Conservation (phyloP, 2,113 vertebrate species). For the Vidua macroura region DNA sequence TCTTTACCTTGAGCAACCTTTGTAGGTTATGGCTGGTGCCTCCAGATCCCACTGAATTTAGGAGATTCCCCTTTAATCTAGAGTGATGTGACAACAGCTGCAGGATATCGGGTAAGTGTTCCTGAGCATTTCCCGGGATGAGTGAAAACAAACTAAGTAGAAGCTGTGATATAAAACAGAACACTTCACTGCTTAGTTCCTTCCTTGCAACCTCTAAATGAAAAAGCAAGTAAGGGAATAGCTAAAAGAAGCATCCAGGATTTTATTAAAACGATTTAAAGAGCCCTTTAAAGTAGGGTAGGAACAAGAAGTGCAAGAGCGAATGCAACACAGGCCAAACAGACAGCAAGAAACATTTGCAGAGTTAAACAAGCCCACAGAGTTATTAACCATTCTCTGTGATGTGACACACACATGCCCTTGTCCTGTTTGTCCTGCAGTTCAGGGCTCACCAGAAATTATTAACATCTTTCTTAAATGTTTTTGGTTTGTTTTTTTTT, state of each 20-base stretch:
- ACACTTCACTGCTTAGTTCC: slow-evolving; percentile 74
- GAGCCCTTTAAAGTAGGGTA: not conserved
- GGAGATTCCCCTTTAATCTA: slow-evolving; percentile 79
- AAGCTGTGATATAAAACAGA: slow-evolving; percentile 83
- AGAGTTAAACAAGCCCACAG: not conserved
- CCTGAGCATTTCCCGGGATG: slow-evolving; percentile 82
- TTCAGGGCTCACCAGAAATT: not conserved
- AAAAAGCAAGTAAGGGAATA: slow-evolving; percentile 39
- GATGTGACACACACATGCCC: not conserved
- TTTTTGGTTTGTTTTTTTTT: accelerated
- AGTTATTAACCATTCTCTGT: not conserved
- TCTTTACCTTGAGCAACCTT: slow-evolving; percentile 81
- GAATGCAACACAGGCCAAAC: not conserved
- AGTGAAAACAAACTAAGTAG: slow-evolving; percentile 87
- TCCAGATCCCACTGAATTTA: slow-evolving; percentile 70
- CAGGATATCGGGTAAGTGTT: slow-evolving; percentile 82
- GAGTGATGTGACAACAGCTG: slow-evolving; percentile 79
- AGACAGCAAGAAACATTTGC: slow-evolving; percentile 10
- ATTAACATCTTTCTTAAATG: not conserved
- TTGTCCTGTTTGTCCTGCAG: not conserved
- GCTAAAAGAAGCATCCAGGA: slow-evolving; percentile 13
- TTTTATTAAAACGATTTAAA: slow-evolving; percentile 21
- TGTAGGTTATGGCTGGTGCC: slow-evolving; percentile 70
- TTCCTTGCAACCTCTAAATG: slow-evolving; percentile 43
- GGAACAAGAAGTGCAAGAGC: not conserved